Evolutionary conservation across 2,113 vertebrate species (phyloP).

Genomic region (Anhinga rufa): DNA sequence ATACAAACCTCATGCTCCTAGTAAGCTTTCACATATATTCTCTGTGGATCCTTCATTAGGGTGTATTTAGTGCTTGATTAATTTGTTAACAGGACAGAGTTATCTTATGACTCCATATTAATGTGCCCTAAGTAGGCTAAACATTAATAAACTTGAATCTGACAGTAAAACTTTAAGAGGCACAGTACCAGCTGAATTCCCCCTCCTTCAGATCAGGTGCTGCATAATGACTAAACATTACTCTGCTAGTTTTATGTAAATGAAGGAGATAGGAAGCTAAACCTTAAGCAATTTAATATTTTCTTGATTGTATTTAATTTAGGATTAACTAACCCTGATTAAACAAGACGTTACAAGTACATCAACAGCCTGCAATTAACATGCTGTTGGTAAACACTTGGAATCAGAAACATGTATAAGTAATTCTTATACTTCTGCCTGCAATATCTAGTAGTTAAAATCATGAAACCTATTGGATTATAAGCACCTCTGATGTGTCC

Average conservation of each 20-base stretch:
- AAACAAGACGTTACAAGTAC: conserved; percentile 17
- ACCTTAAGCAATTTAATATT: conserved; percentile 4
- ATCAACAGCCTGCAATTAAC: background rate
- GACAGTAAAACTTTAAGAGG: conserved; percentile 20
- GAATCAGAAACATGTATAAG: background rate
- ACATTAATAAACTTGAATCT: conserved; percentile 24
- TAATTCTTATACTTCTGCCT: background rate
- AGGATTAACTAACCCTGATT: conserved; percentile 23
- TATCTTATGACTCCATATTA: background rate
- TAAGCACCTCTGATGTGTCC: background rate
- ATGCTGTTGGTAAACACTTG: background rate
- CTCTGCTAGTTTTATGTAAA: conserved; percentile 10
- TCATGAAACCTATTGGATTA: background rate
- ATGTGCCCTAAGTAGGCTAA: background rate
- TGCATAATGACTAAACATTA: conserved; percentile 14
- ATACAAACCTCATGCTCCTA: background rate
- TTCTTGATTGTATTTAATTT: conserved; percentile 18
- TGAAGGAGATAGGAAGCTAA: background rate
- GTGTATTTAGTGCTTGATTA: conserved; percentile 25
- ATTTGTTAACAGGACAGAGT: conserved; percentile 13
- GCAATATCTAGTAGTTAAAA: background rate
- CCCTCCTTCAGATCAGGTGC: conserved; percentile 31
- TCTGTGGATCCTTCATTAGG: background rate
- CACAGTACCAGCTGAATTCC: background rate
- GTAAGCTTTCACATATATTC: background rate